These are phyloP conservation scores for Exaiptasia diaphana DNA, from an alignment of 64 coral and sea anemone genomes.

Conservation along the genomic window DNA sequence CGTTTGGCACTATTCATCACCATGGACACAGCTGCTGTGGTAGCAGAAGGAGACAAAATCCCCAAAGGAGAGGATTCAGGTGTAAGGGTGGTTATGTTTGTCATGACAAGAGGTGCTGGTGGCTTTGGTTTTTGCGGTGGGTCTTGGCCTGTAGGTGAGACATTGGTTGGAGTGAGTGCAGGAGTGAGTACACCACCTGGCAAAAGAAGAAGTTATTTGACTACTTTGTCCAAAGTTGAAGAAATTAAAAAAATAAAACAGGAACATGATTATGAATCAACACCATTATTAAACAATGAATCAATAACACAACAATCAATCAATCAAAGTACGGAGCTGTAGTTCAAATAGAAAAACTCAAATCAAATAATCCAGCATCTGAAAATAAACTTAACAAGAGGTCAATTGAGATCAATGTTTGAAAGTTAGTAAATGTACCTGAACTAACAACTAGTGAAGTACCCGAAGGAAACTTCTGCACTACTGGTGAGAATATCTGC, in stretches of 20 bases:
- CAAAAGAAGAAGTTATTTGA: not conserved
- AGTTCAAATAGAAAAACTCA: no score
- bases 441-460: conserved; percentile 2
- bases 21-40: conserved; percentile 92
- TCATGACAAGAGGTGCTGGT: conserved; percentile 58
- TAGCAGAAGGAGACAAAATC: conserved; percentile 90
- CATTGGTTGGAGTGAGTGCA: conserved; percentile 75
- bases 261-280: no score
- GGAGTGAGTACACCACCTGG: conserved; percentile 85
- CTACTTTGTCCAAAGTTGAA: not conserved
- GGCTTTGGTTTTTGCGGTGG: conserved; percentile 19
- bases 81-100: conserved; percentile 61
- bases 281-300: no score
- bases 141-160: conserved; percentile 57
- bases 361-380: no score
- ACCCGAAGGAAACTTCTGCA: not conserved
- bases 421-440: not conserved
- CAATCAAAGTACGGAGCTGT: no score
- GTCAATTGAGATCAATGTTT: no score
- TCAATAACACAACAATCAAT: no score
- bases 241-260: no score
- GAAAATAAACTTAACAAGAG: no score
- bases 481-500: not conserved
- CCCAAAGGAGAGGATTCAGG: conserved; percentile 94
- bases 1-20: conserved; percentile 98